Evolutionary conservation across 2,113 vertebrate species (phyloP).

Genomic region (Apus apus): DNA sequence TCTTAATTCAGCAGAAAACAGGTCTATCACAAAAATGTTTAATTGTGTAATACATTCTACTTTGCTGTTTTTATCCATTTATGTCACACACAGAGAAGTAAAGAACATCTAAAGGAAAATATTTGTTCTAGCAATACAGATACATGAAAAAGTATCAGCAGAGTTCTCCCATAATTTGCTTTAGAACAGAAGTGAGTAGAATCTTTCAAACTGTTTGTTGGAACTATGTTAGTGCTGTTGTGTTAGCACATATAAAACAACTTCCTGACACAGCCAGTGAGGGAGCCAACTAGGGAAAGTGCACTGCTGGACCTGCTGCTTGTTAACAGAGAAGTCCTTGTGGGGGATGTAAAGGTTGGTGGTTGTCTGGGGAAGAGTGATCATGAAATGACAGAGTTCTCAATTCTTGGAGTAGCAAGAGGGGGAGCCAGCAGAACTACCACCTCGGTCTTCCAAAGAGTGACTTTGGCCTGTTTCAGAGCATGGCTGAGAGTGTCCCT

Average conservation of each 20-base stretch:
- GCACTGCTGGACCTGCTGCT: no score
- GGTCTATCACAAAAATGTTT: constrained; percentile 22
- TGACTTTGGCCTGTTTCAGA: no score
- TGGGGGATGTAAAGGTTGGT: no score
- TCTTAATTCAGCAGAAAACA: constrained; percentile 34
- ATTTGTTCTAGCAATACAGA: background rate
- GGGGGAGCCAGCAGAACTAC: no score
- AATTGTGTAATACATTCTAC: constrained; percentile 28
- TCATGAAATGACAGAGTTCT: no score
- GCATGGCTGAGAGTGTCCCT: no score
- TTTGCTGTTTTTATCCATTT: constrained; percentile 30
- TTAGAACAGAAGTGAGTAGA: background rate
- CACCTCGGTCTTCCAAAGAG: no score
- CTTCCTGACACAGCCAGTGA: no score
- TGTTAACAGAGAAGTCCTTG: no score
- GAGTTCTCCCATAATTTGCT: background rate
- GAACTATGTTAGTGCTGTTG: background rate
- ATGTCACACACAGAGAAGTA: constrained; percentile 57
- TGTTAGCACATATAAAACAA: background rate
- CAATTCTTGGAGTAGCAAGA: no score
- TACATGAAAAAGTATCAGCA: background rate
- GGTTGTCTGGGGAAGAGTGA: no score
- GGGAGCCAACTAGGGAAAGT: no score
- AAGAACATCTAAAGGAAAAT: constrained; percentile 13
- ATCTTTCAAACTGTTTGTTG: background rate